Evolutionary conservation across 2,888 invertebrate genomes (phyloP).

Genomic region (Hoplodrina blanda): DNA sequence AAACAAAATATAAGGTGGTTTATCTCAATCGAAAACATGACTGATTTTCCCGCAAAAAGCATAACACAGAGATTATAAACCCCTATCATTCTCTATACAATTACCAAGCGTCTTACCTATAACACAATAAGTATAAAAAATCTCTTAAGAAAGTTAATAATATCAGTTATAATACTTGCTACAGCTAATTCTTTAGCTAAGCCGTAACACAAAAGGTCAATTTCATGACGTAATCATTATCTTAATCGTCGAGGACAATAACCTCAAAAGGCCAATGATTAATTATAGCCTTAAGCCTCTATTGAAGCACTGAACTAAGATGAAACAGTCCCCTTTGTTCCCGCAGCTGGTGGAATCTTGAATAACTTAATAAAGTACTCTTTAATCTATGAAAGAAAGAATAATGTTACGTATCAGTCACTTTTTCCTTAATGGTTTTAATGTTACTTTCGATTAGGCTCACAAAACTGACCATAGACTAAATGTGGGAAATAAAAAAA

Average conservation of each 20-base stretch:
- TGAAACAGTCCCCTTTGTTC: slow-evolving; percentile 50
- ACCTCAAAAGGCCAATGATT: slow-evolving; percentile 48
- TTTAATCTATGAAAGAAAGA: slow-evolving; percentile 32
- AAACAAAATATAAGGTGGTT: too few relatives aligned
- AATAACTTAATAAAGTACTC: slow-evolving; percentile 58
- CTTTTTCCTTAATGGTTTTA: slow-evolving; percentile 1
- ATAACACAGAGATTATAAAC: too few relatives aligned
- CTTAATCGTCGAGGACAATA: slow-evolving; percentile 39
- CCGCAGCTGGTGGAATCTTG: slow-evolving; percentile 27
- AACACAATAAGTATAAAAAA: neutral
- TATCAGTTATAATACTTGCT: neutral
- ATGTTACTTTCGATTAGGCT: neutral
- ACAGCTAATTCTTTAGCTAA: slow-evolving; percentile 29
- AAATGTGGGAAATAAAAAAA: neutral
- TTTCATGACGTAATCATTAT: slow-evolving; percentile 37
- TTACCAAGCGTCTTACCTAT: too few relatives aligned
- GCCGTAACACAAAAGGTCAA: slow-evolving; percentile 47
- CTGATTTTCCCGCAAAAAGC: too few relatives aligned
- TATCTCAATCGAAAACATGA: too few relatives aligned
- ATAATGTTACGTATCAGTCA: slow-evolving; percentile 43
- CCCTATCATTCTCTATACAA: too few relatives aligned
- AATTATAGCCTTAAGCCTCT: slow-evolving; percentile 45
- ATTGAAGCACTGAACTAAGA: slow-evolving; percentile 42
- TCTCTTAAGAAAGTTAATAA: neutral
- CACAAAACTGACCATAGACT: neutral